Evolutionary conservation across 1,140 invertebrate species (phyloP).

Genomic region (Rhagoletis pomonella): DNA sequence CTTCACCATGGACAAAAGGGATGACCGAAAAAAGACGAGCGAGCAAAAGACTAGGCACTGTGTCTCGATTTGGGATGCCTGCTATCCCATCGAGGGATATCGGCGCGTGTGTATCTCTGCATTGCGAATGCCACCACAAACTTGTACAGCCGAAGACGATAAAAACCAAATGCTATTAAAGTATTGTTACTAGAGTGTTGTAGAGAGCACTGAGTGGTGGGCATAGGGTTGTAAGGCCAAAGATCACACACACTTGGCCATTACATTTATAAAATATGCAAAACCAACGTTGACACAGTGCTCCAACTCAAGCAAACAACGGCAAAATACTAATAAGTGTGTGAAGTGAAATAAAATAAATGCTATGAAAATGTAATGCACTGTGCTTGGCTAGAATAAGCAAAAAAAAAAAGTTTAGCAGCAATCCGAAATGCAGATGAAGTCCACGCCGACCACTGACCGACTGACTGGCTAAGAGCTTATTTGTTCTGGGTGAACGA

Average conservation of each 20-base stretch:
- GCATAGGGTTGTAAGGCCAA: neutral
- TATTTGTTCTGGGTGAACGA: neutral
- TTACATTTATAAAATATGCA: slow-evolving; percentile 43
- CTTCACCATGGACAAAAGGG: slow-evolving; percentile 19
- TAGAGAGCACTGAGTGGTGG: neutral
- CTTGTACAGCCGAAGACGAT: neutral
- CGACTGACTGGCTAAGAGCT: neutral
- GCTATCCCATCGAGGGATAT: slow-evolving; percentile 20
- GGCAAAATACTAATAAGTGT: slow-evolving; percentile 31
- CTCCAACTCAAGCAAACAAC: neutral
- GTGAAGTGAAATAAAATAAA: neutral
- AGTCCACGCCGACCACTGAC: neutral
- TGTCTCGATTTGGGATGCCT: slow-evolving; percentile 33
- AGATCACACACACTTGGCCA: neutral
- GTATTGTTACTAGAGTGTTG: neutral
- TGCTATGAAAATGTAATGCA: neutral
- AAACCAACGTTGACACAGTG: slow-evolving; percentile 16
- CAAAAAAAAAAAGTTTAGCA: neutral
- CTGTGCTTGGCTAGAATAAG: neutral
- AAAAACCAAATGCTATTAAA: slow-evolving; percentile 5
- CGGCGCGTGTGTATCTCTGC: neutral
- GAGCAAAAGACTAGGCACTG: neutral
- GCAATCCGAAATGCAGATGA: neutral
- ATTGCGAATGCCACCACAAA: too few species aligned
- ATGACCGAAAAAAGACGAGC: neutral